phyloP scores from a whole-genome alignment of 2,797 vertebrate species.

The Strix occidentalis region DNA sequence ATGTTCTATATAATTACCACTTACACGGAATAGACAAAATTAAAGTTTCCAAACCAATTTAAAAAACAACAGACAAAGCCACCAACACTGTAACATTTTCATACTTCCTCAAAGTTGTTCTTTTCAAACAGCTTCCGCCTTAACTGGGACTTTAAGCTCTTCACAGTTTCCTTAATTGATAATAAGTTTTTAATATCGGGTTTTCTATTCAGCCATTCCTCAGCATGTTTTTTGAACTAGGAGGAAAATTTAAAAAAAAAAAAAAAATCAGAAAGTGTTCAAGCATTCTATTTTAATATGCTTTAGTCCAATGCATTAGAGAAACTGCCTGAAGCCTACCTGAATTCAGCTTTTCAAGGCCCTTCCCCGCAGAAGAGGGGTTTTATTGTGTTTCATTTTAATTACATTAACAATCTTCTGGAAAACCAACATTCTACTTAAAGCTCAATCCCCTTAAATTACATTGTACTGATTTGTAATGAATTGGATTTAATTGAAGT shows the following conservation, averaged over 20 bases:
- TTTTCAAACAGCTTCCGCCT: constrained; percentile 80
- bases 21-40: not conserved
- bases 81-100: not conserved
- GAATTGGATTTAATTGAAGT: no score
- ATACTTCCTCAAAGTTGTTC: constrained; percentile 81
- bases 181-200: constrained; percentile 73
- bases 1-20: not conserved
- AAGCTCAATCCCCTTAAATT: not conserved
- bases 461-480: not conserved
- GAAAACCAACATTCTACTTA: not conserved
- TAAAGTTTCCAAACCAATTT: not conserved
- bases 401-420: not conserved
- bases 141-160: constrained; percentile 75
- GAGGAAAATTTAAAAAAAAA: not conserved
- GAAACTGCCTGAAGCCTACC: not conserved
- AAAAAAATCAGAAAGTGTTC: not conserved
- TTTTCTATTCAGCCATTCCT: constrained; percentile 70
- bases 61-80: not conserved
- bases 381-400: not conserved
- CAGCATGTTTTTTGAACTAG: constrained; percentile 77
- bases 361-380: not conserved
- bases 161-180: constrained; percentile 79
- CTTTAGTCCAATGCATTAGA: not conserved
- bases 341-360: not conserved
- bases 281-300: not conserved